Evolutionary conservation across 2,113 vertebrate genomes (phyloP).

Genomic region (Ursus arctos): DNA sequence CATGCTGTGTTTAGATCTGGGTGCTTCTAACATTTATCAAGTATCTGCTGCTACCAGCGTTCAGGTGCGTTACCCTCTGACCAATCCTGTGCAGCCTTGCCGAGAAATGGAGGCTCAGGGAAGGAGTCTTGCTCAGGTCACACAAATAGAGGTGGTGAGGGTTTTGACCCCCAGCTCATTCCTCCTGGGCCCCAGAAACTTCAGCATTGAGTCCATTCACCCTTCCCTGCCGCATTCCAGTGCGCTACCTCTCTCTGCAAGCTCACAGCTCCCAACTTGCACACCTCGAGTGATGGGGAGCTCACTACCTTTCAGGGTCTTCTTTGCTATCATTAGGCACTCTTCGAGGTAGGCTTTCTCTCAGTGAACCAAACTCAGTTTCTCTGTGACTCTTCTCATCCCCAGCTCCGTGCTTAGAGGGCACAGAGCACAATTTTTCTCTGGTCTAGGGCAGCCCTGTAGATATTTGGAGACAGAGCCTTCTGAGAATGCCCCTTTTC

Average conservation of each 20-base stretch:
- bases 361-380: not conserved
- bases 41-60: not conserved
- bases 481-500: not conserved
- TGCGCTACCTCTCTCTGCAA: not conserved
- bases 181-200: not conserved
- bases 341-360: not conserved
- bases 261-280: not conserved
- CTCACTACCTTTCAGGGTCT: not conserved
- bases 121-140: not conserved
- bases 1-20: not conserved
- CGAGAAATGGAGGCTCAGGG: not conserved
- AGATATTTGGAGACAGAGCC: not conserved
- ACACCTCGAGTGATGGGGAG: not conserved
- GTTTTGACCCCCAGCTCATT: not conserved
- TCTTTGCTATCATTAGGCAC: not conserved
- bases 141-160: not conserved
- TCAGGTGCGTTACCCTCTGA: not conserved
- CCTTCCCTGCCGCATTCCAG: not conserved
- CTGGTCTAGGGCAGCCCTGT: not conserved
- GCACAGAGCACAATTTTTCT: not conserved
- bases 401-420: not conserved
- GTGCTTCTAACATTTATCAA: not conserved
- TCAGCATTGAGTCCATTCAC: not conserved
- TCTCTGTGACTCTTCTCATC: not conserved
- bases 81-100: not conserved